Base-by-base conservation (phyloP, 2,797 vertebrate genomes). In the Takifugu rubripes region DNA sequence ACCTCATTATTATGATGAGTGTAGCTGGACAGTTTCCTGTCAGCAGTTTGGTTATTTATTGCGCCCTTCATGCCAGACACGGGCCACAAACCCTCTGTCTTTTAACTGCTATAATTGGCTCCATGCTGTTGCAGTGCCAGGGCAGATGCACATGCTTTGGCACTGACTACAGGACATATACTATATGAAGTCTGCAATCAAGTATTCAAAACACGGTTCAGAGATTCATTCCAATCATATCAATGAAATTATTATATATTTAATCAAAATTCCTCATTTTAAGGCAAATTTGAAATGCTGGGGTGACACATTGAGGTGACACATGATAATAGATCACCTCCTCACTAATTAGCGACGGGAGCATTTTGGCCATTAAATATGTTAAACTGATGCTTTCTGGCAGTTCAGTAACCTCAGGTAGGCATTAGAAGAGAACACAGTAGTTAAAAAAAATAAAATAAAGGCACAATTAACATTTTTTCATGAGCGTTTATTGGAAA, bases 91-190 rank as follows among this genome's bases (percentile, higher is more conserved):
- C 88, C 87, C 83, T 88, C 89, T 90, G 84, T 86, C 85, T 91
- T 86, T 87, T 90, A 90, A 91, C 85, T 60, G 77, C 77, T 87
- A 80, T 92, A 92, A 93, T 92, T 93, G 90, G 91, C 91, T 74
- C 88, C 91, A 90, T 43, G 90, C 91, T 91, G 91, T 49, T 90
- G 85, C 63, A 82, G 76, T 66, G 75, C 72, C 73, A 60, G 74
- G 73, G 81, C 90, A 90, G 87, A 91, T 92, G 89, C 84, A 79
- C 75, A 72, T 15, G 61, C 75, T 80, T 78, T 83, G 66, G 79
- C 84, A 72, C 71, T 54, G 68, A 70, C 56, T 74, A 49, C 61
- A 60, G 52, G 24, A 43, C 51, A 62, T 40, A 26, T 48, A 52
- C 46, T 40, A 26, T 48, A 52, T 48, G 40, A 27, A 56, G n/a